Base-by-base conservation (phyloP, 1,140 invertebrate species). In the Bilobella aurantiaca region DNA sequence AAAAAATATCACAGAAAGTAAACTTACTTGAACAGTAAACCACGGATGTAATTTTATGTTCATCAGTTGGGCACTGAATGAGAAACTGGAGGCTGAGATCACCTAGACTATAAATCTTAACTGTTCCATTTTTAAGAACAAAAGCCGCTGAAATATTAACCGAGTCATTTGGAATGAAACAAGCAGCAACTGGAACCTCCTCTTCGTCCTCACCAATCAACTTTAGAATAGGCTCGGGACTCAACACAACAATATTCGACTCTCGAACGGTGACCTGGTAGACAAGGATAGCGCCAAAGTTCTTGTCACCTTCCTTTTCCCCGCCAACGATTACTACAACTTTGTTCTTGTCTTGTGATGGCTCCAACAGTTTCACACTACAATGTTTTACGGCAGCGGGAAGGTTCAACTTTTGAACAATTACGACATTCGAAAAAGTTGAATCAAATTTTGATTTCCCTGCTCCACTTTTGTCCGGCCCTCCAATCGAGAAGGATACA, bases 71-170 rank as follows among this genome's bases (percentile, higher is more conserved):
- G 25, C 53, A 28, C 27, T 56, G 66, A 32, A 86, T 78, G 71
- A 80, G 81, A 14, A 86, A 84, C 62, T 84, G 79, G 5, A 70
- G 18, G 21, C 25, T 34, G 23, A 73, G 62, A 49, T 71, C 59
- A 18, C 30, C 61, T 2, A 71, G 42, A n/a, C 56, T 59, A 21
- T 64, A 59, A 18, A 73, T 62, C n/a, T 58, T 59, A 0, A 72
- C 49, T 42, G 58, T 31, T 16, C 72, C 72, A 49, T 56, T 28
- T 1, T 46, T 37, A 0, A 68, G 31, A 32, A 70, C 66, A 37
- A 58, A 68, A 3, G 64, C 68, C 1, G 72, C 16, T 8, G 42
- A 28, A 1, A 66, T 46, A 8, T 65, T 61, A 5, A 59, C 64
- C 2, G 29, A 27, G 23, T 69, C 67, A 25, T 62, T 60, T 21